Evolutionary conservation across 2,888 invertebrate species (phyloP).

Genomic region (Norana najaformis): DNA sequence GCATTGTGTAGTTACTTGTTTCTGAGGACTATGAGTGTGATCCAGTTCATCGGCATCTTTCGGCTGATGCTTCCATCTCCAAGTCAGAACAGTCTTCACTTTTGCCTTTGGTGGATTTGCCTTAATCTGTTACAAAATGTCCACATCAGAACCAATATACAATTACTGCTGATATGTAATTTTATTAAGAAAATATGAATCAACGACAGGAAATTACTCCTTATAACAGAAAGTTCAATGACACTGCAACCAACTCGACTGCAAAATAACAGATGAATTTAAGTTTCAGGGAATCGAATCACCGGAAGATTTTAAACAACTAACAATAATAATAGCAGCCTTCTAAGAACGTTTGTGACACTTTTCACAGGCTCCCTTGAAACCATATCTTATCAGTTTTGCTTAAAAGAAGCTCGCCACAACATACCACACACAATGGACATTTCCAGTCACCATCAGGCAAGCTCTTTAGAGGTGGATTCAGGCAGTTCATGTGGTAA

Average conservation of each 20-base stretch:
- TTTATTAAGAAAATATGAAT: too few species aligned
- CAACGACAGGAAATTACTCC: too few species aligned
- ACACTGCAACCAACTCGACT: too few species aligned
- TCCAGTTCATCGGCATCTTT: slow-evolving; percentile 45
- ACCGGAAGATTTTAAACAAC: too few species aligned
- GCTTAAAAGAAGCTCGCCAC: not conserved
- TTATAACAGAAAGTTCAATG: too few species aligned
- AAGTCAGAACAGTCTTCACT: slow-evolving; percentile 43
- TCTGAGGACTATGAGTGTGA: slow-evolving; percentile 46
- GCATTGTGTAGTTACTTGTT: slow-evolving; percentile 38
- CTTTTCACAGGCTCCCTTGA: too few species aligned
- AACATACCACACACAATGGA: slow-evolving; percentile 46
- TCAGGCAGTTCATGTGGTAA: slow-evolving; percentile 46
- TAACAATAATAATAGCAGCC: too few species aligned
- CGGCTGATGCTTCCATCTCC: slow-evolving; percentile 45
- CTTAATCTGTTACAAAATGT: slow-evolving; percentile 35
- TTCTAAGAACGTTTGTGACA: too few species aligned
- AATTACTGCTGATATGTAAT: too few species aligned
- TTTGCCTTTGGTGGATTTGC: slow-evolving; percentile 43
- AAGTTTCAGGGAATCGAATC: too few species aligned
- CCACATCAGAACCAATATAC: too few species aligned
- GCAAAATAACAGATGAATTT: too few species aligned
- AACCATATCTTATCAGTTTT: not conserved
- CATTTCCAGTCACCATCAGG: slow-evolving; percentile 50
- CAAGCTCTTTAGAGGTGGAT: slow-evolving; percentile 43